Evolutionary conservation across 2,797 vertebrate genomes (phyloP), one percentile per base, ranked within the genome.

Genomic region (Aplochiton taeniatus): DNA sequence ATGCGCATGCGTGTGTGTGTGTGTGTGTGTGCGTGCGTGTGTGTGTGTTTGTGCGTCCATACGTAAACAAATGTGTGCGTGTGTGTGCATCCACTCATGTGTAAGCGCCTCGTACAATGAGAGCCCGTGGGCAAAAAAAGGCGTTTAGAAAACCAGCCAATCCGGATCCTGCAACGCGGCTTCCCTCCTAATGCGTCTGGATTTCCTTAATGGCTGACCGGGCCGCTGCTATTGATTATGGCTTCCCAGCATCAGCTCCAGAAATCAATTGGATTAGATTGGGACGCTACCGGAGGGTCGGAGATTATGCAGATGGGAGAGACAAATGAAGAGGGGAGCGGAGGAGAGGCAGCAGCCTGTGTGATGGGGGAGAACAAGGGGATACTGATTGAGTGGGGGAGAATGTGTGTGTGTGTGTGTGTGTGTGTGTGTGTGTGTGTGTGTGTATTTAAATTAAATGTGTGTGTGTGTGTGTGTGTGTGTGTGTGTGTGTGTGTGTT

Each of bases 181-280:
- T 20, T 17, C 59, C 56, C 63, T 73, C 69, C 77, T 82, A 77
- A 83, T 80, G 70, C 73, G 54, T 66, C 79, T 70, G 83, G 79
- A 84, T 89, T 88, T 90, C 74, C 80, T 89, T 86, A 87, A 89
- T 81, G 80, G 77, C 66, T 69, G 61, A 58, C 66, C 66, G 51
- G 72, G 76, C 87, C 75, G 70, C 62, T 47, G 63, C 69, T 85
- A 88, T 90, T 72, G 87, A 90, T 86, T 85, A 79, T 69, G 70
- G 79, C 77, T 87, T 79, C 64, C 59, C 82, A 74, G 83, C 74
- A n/a, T n/a, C n/a, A 69, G 72, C 73, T 71, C 74, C 80, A 76
- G 76, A 87, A 87, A 84, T 88, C 76, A 53, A 84, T 88, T 85
- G 75, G 73, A 85, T 78, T 70, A 80, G 51, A 87, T 83, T 83